Evolutionary conservation across 2,113 vertebrate species (phyloP).

Genomic region (Coryphaenoides rupestris): DNA sequence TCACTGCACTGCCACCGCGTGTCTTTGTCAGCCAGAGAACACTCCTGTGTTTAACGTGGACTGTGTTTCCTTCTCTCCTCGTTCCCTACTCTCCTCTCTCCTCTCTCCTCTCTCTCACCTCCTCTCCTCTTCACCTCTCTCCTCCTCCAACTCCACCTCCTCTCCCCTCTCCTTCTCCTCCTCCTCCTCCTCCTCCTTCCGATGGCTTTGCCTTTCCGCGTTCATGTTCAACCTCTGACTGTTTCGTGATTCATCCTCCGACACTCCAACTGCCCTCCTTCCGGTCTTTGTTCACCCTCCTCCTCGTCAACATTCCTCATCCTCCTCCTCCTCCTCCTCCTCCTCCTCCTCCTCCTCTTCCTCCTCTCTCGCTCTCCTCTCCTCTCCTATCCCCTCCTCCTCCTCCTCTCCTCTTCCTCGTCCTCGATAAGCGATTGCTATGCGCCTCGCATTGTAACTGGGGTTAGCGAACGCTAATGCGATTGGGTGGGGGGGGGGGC

Average conservation of each 20-base stretch:
- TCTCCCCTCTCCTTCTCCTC: not conserved
- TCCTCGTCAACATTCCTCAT: not conserved
- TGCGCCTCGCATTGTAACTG: slow-evolving; percentile 33
- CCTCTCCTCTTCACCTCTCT: not conserved
- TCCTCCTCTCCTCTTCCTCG: not conserved
- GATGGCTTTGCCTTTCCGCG: not conserved
- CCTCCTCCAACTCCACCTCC: not conserved
- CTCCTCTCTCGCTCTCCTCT: not conserved
- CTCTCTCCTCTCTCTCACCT: not conserved
- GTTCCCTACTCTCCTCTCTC: not conserved
- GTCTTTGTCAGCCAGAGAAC: too few species aligned
- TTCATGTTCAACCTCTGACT: not conserved
- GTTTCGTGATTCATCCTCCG: not conserved
- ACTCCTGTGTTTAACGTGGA: too few species aligned
- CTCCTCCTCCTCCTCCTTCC: not conserved
- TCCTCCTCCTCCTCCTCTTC: not conserved
- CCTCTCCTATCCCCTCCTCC: too few species aligned
- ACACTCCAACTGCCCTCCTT: not conserved
- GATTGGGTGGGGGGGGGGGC: not conserved
- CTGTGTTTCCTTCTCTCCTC: too few species aligned
- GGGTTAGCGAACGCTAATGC: slow-evolving; percentile 48
- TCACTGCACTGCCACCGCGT: too few species aligned
- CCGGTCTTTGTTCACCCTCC: not conserved
- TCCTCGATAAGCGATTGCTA: slow-evolving; percentile 8
- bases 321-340: slow-evolving; percentile 7